Conservation (phyloP, 2,113 vertebrate genomes). For the Stercorarius parasiticus region DNA sequence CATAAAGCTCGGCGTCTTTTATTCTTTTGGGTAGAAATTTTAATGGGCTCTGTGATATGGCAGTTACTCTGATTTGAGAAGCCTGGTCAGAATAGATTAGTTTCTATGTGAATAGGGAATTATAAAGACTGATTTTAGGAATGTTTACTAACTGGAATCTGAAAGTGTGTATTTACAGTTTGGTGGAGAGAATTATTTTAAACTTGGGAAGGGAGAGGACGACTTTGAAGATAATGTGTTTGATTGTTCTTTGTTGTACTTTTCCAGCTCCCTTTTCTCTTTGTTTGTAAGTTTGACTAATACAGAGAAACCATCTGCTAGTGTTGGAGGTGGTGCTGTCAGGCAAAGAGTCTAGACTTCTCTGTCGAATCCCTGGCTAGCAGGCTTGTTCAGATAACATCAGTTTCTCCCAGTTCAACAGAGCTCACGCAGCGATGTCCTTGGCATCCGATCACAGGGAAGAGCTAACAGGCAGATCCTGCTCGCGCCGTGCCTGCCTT, state of each 20-base stretch:
- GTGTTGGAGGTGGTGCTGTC: conserved; percentile 52
- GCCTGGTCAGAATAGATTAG: conserved; percentile 28
- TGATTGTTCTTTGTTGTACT: conserved; percentile 57
- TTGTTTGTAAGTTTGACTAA: conserved; percentile 49
- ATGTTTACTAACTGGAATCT: not conserved
- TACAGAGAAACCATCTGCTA: conserved; percentile 63
- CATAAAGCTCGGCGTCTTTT: not conserved
- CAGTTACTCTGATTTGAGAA: conserved; percentile 28
- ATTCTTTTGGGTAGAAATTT: conserved; percentile 9
- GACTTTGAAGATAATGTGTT: conserved; percentile 23
- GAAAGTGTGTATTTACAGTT: not conserved
- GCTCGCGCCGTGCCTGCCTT: not conserved
- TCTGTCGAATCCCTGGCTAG: not conserved
- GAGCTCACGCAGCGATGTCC: conserved; percentile 41
- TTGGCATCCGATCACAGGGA: conserved; percentile 5
- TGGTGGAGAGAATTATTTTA: conserved; percentile 6
- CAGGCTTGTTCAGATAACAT: not conserved
- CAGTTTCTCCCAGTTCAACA: conserved; percentile 13
- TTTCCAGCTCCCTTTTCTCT: conserved; percentile 24
- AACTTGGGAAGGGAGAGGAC: not conserved
- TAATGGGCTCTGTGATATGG: conserved; percentile 31
- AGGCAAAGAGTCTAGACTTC: conserved; percentile 55
- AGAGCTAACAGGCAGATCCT: not conserved
- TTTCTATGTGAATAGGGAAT: conserved; percentile 21
- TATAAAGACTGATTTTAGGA: not conserved